Evolutionary conservation across 30 jellyfish, hydroid and myxozoan species (phyloP).

Genomic region (Hydra vulgaris): DNA sequence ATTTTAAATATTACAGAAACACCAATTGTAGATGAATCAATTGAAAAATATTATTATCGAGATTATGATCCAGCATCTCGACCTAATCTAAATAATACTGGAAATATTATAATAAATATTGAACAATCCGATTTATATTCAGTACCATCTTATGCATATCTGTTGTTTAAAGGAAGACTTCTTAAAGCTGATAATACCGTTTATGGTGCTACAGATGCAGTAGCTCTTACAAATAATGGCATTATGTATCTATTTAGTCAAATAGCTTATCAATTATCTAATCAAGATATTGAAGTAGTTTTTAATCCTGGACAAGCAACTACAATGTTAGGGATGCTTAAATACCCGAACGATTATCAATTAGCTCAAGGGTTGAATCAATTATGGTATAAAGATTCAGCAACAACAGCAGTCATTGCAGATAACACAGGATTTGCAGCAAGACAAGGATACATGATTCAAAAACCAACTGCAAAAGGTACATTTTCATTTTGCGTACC

Average conservation of each 20-base stretch:
- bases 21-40: background rate
- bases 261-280: background rate
- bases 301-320: background rate
- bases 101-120: background rate
- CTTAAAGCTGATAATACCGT: background rate
- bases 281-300: background rate
- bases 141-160: background rate
- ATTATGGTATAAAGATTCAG: background rate
- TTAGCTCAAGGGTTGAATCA: background rate
- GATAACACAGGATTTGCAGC: background rate
- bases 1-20: background rate
- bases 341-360: background rate
- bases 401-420: background rate
- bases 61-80: background rate
- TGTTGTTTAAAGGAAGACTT: background rate
- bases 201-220: background rate
- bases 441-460: background rate
- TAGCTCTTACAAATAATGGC: background rate
- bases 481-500: background rate
- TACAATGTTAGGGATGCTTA: background rate
- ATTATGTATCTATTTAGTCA: background rate
- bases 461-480: background rate
- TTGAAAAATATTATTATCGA: background rate
- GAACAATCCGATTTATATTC: background rate
- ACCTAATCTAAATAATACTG: background rate